These are phyloP conservation scores for Burhinus bistriatus DNA, from an alignment of 2,113 vertebrate genomes.

Conservation along the genomic window DNA sequence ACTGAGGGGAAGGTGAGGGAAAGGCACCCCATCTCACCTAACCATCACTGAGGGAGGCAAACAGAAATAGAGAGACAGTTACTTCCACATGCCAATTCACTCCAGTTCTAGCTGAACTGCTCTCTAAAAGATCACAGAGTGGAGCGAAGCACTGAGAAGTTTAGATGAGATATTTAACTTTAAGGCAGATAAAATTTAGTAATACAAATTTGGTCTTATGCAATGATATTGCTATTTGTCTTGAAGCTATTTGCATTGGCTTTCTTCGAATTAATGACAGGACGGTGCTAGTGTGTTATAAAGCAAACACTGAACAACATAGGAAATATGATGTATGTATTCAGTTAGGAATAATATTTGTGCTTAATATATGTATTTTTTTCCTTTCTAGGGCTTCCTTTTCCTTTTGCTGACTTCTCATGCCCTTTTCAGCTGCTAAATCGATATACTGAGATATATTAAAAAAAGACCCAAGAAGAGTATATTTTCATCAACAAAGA, in stretches of 20 bases:
- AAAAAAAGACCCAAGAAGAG: neutral
- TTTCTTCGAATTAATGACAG: neutral
- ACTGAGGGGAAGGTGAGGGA: neutral
- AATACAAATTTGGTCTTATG: neutral
- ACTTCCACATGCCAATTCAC: neutral
- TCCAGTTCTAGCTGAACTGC: neutral
- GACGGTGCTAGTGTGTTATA: neutral
- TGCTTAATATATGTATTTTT: neutral
- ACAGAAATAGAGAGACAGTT: neutral
- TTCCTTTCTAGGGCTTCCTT: neutral
- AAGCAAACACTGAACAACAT: neutral
- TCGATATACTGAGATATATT: neutral
- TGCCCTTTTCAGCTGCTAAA: neutral
- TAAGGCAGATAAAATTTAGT: neutral
- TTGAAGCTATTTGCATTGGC: neutral
- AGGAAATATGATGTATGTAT: neutral
- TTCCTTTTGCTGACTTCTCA: neutral
- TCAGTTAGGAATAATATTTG: neutral
- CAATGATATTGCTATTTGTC: neutral
- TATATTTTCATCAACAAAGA: neutral
- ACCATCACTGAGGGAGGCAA: neutral
- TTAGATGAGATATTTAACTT: neutral
- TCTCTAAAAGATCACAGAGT: neutral
- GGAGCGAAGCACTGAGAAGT: neutral
- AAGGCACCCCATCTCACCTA: neutral